Evolutionary conservation across 2,888 invertebrate genomes (phyloP), one percentile per base, ranked within the genome.

Genomic region (Oscheius sp.): DNA sequence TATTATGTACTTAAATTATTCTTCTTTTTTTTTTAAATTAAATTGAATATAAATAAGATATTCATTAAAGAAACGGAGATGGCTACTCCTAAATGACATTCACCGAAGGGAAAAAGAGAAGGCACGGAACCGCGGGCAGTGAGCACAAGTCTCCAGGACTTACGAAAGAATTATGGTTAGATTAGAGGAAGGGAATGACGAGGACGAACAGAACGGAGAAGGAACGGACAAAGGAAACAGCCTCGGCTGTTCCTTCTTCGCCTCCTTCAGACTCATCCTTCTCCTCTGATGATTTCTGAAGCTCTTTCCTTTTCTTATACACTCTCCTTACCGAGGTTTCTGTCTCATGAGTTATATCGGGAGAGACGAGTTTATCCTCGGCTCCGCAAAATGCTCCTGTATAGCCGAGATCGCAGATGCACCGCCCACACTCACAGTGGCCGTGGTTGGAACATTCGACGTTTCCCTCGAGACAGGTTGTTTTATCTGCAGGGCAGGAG

Each of bases 341-440:
- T 4, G 56, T 17, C 9, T 56, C 56, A 17, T 36, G 33, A 14
- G 3, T 14, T 12, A 33, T n/a, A 22, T 36, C 56, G 22, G 56
- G 56, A 17, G 38, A 14, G 38, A 36, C 24, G 22, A 68, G 50
- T 66, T 73, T 64, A 36, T 75, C 78, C 22, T 71, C 75, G 33
- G 78, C 71, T 50, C 71, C 78, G 66, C 84, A 84, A 61, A 74
- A 79, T 12, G 77, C 80, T 17, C 85, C 85, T 5, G 80, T 83
- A 73, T 70, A 84, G 9, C 82, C 82, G 20, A 63, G 74, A 45
- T 83, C 75, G 69, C 85, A 85, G 24, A 82, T 72, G 68, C 85
- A 85, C 54, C 76, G 74, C 20, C 83, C 82, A 63, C 85, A 85
- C 64, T 82, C 79, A 70, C 85, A 85, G 30, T 73, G 73, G 26